These are phyloP conservation scores for Hystrix brachyura DNA, from an alignment of 2,113 vertebrate species.

Conservation along the genomic window DNA sequence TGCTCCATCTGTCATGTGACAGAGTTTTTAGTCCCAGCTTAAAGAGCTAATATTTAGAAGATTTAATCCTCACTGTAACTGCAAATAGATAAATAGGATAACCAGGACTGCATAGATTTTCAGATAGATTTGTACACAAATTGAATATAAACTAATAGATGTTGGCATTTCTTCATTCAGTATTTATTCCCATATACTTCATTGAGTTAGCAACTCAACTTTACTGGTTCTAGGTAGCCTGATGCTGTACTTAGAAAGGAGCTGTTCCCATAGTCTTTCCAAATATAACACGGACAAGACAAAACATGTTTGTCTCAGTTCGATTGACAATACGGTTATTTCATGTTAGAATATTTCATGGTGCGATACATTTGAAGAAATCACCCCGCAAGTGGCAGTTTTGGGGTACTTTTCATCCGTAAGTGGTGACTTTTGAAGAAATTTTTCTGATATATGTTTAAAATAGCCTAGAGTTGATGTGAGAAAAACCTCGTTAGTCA, in stretches of 20 bases:
- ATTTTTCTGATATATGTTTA: not conserved
- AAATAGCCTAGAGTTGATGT: not conserved
- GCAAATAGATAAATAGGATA: not conserved
- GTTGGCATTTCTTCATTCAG: conserved; percentile 41
- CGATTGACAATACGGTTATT: not conserved
- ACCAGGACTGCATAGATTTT: conserved; percentile 46
- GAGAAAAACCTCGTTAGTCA: not conserved
- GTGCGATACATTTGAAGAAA: not conserved
- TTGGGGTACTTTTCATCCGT: not conserved
- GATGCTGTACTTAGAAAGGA: not conserved
- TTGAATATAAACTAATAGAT: not conserved
- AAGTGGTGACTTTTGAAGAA: not conserved
- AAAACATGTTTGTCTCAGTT: not conserved
- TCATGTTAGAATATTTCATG: not conserved
- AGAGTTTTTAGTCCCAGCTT: conserved; percentile 21
- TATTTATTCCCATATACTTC: conserved; percentile 39
- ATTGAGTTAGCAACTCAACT: not conserved
- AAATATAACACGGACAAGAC: not conserved
- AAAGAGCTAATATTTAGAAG: conserved; percentile 21
- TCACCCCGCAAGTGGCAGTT: not conserved
- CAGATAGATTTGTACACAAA: conserved; percentile 10
- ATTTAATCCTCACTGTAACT: conserved; percentile 54
- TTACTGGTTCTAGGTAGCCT: not conserved
- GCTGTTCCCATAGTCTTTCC: not conserved
- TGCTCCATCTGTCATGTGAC: not conserved